Conservation (phyloP, 1,140 invertebrate genomes). For the Paracyclopina nana region DNA sequence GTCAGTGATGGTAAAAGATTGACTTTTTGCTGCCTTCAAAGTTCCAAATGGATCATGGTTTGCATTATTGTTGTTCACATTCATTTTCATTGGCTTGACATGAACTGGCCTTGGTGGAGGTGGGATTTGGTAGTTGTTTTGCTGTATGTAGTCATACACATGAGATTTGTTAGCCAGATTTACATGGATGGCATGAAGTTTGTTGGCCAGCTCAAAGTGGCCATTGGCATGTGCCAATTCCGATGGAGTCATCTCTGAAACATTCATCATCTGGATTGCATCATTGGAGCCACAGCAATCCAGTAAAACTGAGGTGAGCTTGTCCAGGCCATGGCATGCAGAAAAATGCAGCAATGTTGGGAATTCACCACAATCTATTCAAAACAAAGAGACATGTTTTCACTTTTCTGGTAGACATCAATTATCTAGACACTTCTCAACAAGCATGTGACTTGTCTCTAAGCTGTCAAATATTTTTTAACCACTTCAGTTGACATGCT, state of each 20-base stretch:
- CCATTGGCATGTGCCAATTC: background rate
- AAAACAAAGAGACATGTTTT: background rate
- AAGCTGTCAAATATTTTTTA: too few relatives aligned
- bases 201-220: background rate
- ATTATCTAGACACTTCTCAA: too few relatives aligned
- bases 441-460: too few relatives aligned
- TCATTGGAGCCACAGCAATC: background rate
- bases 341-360: background rate
- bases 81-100: too few relatives aligned
- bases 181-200: background rate
- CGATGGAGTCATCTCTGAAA: background rate
- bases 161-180: background rate
- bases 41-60: constrained; percentile 1
- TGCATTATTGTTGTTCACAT: too few relatives aligned
- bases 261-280: background rate
- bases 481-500: too few relatives aligned
- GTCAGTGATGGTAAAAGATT: too few relatives aligned
- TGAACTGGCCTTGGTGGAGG: background rate
- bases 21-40: background rate
- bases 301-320: background rate
- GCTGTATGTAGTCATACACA: constrained; percentile 1
- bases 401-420: too few relatives aligned
- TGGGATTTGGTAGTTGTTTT: background rate
- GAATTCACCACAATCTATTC: background rate
- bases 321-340: background rate